Base-by-base conservation (phyloP, 2,888 invertebrate genomes). In the Pediacus dermestoides region DNA sequence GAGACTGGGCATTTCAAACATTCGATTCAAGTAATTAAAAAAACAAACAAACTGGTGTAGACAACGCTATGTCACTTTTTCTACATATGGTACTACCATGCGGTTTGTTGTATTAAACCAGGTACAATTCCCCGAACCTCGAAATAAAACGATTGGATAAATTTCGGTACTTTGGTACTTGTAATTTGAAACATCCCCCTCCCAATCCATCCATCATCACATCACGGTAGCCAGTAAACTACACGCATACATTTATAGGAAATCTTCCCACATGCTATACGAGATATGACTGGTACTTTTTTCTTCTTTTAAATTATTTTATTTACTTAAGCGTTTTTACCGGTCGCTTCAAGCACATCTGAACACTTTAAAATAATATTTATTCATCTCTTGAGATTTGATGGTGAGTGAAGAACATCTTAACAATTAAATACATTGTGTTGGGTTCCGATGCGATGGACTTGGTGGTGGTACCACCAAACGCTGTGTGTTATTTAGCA, bases 401-500 rank as follows among this genome's bases (percentile, higher is more conserved):
- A 47, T 55, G 55, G 48, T 49, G 49, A 46, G 41, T 49, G 42
- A 48, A 47, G 44, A 39, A 52, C 38, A 41, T 39, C 53, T 52
- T 37, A 34, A 55, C 53, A 56, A 56, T 56, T 56, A 56, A 56
- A 56, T 50, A 52, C 56, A 53, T 56, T 56, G 53, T 56, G n/a
- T n/a, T n/a, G n/a, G n/a, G n/a, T n/a, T n/a, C n/a, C n/a, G n/a
- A n/a, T n/a, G n/a, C n/a, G n/a, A n/a, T n/a, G n/a, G n/a, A n/a
- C n/a, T n/a, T n/a, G n/a, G n/a, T n/a, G n/a, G n/a, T n/a, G n/a
- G n/a, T n/a, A n/a, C n/a, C n/a, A n/a, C n/a, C n/a, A n/a, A n/a
- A n/a, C n/a, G n/a, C n/a, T n/a, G n/a, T n/a, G n/a, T n/a, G n/a
- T n/a, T n/a, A n/a, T n/a, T n/a, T n/a, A n/a, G n/a, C n/a, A n/a